Conservation (phyloP, 2,113 vertebrate species). For the Tauraco erythrolophus region DNA sequence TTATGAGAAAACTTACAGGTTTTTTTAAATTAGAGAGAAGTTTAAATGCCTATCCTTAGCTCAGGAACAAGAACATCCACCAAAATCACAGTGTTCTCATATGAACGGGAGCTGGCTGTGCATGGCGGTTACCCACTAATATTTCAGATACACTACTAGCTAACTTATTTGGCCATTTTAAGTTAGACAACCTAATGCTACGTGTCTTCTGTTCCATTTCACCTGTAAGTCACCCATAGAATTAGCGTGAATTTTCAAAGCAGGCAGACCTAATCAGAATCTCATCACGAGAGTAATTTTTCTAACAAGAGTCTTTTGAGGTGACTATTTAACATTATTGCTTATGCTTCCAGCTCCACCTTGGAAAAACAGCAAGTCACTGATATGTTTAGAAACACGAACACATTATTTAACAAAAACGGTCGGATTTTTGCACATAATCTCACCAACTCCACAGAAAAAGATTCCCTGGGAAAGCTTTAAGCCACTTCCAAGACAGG, state of each 20-base stretch:
- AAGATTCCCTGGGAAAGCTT: not conserved
- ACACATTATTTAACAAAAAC: not conserved
- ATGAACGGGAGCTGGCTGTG: fast-evolving
- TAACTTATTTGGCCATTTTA: not conserved
- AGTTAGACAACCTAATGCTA: fast-evolving
- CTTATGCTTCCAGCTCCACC: not conserved
- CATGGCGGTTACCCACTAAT: not conserved
- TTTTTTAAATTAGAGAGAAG: not conserved
- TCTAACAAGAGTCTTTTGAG: not conserved
- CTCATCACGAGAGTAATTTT: not conserved
- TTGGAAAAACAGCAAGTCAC: not conserved
- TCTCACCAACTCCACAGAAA: not conserved
- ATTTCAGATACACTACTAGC: not conserved
- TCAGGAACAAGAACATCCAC: not conserved
- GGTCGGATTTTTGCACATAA: not conserved
- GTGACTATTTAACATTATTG: not conserved
- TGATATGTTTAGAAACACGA: not conserved
- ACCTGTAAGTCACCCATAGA: not conserved
- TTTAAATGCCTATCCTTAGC: not conserved
- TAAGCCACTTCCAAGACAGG: not conserved
- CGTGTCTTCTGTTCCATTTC: not conserved
- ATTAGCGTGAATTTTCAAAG: not conserved
- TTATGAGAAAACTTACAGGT: not conserved
- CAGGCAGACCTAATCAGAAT: not conserved
- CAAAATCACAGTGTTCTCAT: not conserved